Base-by-base conservation (phyloP, 2,113 vertebrate species). In the Beaufortia kweichowensis region DNA sequence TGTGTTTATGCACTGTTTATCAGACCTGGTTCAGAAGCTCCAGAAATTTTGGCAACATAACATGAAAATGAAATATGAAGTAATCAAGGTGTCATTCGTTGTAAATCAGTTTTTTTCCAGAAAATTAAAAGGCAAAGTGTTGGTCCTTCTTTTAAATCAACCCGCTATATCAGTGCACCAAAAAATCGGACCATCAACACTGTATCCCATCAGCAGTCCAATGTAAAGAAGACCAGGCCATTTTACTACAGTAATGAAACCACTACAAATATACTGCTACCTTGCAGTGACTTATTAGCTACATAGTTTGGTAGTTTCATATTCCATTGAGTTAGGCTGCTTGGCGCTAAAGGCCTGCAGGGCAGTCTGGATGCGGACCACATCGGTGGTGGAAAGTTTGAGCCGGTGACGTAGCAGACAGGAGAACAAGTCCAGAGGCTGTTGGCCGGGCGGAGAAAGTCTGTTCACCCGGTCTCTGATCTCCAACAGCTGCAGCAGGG, bases 241-340 rank as follows among this genome's bases (percentile, higher is more conserved):
- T 76, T 84, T 78, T 68, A 76, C 67, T 81, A 77, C 28, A 84
- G 80, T 84, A 76, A 70, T 76, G 67, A 6, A 85, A 86, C 82
- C 82, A 12, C 59, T 43, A 79, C 59, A 73, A 71, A 43, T 55
- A 73, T 46, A 69, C 59, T 21, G 29, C 69, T 73, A 57, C 23
- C 55, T 41, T 33, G 33, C 57, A 76, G 41, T 50, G 61, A 50
- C 77, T 84, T 86, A 87, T 89, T 94, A 94, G 86, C 92, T 93
- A 91, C 93, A 94, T 85, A 94, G 88, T 90, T 93, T 93, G 85
- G 92, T 93, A 76, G 93, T 92, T 84, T 94, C 92, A n/a, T 93
- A 92, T 85, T 93, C 93, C 78, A 91, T 85, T 1, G 90, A 87
- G 78, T 89, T 89, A 77, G 91, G 91, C 87, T 92, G 92, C 81